These are phyloP conservation scores for Alloscopus bannaensis DNA, from an alignment of 2,888 invertebrate species.

Conservation along the genomic window DNA sequence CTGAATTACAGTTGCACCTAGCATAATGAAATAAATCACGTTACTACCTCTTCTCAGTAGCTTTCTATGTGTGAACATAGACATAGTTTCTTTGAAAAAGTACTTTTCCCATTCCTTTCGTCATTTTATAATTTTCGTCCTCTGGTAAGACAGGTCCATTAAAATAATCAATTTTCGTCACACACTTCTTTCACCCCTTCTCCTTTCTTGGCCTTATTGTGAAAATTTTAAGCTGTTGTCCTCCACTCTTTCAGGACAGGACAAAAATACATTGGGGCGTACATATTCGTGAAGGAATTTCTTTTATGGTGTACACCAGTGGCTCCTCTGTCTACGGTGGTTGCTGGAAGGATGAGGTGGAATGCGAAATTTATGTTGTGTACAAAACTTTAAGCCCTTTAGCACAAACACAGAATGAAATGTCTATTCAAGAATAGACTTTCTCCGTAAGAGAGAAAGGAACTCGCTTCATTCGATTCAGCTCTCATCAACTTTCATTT, in stretches of 20 bases:
- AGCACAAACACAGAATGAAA: too few relatives aligned
- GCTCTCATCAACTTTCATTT: too few relatives aligned
- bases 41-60: too few relatives aligned
- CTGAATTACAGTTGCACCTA: constrained; percentile 36
- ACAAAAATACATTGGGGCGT: too few relatives aligned
- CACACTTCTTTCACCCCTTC: constrained; percentile 70
- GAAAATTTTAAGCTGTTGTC: constrained; percentile 32
- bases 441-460: too few relatives aligned
- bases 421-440: too few relatives aligned
- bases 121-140: constrained; percentile 17
- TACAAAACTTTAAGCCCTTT: constrained; percentile 56
- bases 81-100: constrained; percentile 38
- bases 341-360: not conserved
- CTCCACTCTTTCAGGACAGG: too few relatives aligned
- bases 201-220: constrained; percentile 5
- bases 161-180: constrained; percentile 72
- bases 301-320: too few relatives aligned
- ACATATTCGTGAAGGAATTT: too few relatives aligned
- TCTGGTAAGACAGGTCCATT: constrained; percentile 64
- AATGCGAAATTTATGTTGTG: constrained; percentile 52
- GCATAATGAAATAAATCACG: constrained; percentile 54
- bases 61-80: too few relatives aligned
- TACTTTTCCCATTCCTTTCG: constrained; percentile 50
- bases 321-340: too few relatives aligned
- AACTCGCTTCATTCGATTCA: too few relatives aligned